Conservation (phyloP, 2,113 vertebrate genomes). For the Sterrhoptilus dennistouni region DNA sequence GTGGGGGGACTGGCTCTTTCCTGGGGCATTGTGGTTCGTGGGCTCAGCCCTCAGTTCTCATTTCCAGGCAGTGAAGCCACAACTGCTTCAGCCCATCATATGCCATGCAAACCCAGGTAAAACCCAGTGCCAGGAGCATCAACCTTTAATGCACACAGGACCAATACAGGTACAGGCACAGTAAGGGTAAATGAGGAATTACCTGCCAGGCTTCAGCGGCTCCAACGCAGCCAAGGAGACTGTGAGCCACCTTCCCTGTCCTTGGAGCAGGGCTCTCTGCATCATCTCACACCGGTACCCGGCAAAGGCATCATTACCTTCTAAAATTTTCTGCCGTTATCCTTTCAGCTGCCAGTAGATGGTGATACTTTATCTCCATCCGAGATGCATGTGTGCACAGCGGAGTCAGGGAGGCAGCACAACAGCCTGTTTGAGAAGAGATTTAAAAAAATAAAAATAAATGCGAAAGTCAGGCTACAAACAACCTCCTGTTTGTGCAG, state of each 20-base stretch:
- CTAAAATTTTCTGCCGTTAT: background rate
- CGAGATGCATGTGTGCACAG: background rate
- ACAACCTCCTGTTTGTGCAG: background rate
- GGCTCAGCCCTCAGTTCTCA: background rate
- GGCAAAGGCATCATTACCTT: background rate
- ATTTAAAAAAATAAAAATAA: background rate
- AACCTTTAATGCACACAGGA: background rate
- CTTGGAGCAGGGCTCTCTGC: background rate
- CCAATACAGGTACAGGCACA: background rate
- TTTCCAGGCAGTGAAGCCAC: background rate
- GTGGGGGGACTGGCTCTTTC: background rate
- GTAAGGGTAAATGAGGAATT: background rate
- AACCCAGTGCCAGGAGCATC: background rate
- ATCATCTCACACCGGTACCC: background rate
- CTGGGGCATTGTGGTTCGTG: fast-evolving
- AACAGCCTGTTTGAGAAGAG: background rate
- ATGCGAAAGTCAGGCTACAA: background rate
- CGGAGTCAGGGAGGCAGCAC: background rate
- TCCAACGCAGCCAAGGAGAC: background rate
- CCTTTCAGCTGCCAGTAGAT: conserved; percentile 30
- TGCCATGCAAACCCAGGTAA: background rate
- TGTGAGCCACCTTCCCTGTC: background rate
- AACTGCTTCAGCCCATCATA: background rate
- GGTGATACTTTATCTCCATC: conserved; percentile 20
- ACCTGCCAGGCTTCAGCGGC: background rate